Conservation (phyloP, 2,797 vertebrate species). For the Tenualosa ilisha region DNA sequence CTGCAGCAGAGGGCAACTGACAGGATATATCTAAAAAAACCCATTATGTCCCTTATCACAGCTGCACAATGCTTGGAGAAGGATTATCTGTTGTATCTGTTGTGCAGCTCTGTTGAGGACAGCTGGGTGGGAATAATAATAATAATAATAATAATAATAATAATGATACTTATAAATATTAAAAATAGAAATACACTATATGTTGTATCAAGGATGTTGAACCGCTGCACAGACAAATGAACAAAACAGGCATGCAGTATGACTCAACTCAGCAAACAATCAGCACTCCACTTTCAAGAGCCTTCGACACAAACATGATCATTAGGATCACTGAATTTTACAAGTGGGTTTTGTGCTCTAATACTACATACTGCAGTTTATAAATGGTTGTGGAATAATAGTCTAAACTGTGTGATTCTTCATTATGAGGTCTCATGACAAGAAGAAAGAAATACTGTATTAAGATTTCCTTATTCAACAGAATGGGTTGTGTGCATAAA, state of each 20-base stretch:
- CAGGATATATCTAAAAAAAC: constrained; percentile 35
- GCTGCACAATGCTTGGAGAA: constrained; percentile 58
- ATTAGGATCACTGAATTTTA: not conserved
- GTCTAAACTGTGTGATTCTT: not conserved
- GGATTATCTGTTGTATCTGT: constrained; percentile 65
- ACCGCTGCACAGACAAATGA: not conserved
- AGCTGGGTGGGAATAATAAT: not conserved
- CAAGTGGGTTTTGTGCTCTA: not conserved
- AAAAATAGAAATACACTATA: not conserved
- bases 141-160: too few species aligned
- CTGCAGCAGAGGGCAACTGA: not conserved
- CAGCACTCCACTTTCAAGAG: not conserved
- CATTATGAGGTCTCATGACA: not conserved
- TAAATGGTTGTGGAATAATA: not conserved
- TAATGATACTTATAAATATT: too few species aligned
- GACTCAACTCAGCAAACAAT: not conserved
- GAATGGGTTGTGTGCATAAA: not conserved
- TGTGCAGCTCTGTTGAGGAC: not conserved
- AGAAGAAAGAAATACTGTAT: not conserved
- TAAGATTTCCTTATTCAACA: not conserved
- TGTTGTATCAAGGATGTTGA: not conserved
- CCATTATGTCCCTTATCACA: constrained; percentile 53
- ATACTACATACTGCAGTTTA: not conserved
- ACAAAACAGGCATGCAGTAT: not conserved
- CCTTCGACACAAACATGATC: not conserved